phyloP scores from a whole-genome alignment of 2,888 invertebrate genomes.

The Eupithecia inturbata region DNA sequence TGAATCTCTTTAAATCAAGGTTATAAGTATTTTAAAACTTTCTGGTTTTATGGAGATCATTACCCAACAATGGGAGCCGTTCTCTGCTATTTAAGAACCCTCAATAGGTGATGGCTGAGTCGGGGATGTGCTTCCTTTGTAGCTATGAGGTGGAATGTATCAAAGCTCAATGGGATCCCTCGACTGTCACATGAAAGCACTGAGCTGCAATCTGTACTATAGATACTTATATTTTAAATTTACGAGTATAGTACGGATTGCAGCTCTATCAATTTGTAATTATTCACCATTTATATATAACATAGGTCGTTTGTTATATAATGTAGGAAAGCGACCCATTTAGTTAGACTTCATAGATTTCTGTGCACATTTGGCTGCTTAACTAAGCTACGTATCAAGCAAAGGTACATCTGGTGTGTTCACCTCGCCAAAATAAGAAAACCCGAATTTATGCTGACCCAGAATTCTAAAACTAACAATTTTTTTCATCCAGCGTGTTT shows the following conservation, averaged over 20 bases:
- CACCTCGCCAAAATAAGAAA: not conserved
- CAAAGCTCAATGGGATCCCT: not conserved
- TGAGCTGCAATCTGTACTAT: not conserved
- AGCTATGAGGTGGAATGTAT: not conserved
- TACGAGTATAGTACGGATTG: too few species aligned
- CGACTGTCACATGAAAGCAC: not conserved
- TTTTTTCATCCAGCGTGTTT: not conserved
- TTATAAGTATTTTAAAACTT: not conserved
- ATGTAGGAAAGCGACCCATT: not conserved
- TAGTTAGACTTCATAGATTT: not conserved
- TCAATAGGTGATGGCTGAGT: not conserved
- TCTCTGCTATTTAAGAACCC: not conserved
- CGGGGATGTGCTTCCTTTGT: not conserved
- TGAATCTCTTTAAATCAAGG: conserved; percentile 3
- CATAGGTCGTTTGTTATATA: not conserved
- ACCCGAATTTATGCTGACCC: not conserved
- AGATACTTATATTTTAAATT: too few species aligned
- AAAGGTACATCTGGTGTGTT: not conserved
- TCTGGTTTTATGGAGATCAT: not conserved
- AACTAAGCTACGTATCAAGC: not conserved
- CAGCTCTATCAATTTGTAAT: too few species aligned
- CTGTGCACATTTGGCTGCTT: not conserved
- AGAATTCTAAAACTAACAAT: not conserved
- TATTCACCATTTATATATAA: too few species aligned
- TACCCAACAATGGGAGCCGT: not conserved